Percentiles rank a stretch among this genome's conserved stretches.
Evolutionary conservation across 2,797 vertebrate genomes (phyloP).

Genomic region (Bryconaethiops microstoma): DNA sequence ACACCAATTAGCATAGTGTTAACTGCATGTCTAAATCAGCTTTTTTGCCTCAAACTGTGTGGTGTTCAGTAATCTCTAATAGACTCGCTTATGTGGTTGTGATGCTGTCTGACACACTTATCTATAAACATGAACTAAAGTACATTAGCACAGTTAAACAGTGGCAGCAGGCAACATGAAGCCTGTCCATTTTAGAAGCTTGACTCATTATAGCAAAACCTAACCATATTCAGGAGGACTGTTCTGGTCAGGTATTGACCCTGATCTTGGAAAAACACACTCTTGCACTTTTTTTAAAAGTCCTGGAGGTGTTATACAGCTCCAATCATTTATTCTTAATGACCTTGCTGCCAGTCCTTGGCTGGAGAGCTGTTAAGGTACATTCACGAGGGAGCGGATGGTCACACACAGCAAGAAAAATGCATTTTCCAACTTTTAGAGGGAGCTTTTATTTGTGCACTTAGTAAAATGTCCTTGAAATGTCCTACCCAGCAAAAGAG

Average conservation of each 20-base stretch:
- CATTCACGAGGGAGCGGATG: background rate
- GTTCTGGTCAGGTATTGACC: background rate
- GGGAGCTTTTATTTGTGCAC: background rate
- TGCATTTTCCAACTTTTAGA: background rate
- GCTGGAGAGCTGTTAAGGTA: background rate
- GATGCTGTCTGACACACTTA: no score
- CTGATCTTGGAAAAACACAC: constrained; percentile 10
- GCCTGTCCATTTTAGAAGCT: no score
- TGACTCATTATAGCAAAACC: background rate
- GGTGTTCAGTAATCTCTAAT: no score
- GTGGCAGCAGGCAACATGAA: no score
- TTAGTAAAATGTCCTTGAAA: background rate
- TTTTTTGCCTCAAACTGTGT: no score
- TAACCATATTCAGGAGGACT: background rate
- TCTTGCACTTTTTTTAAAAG: background rate
- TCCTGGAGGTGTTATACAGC: background rate
- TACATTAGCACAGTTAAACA: no score
- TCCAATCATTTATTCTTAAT: constrained; percentile 2
- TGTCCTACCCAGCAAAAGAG: background rate
- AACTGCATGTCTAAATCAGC: no score
- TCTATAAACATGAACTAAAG: no score
- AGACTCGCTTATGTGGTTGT: no score
- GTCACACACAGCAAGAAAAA: background rate
- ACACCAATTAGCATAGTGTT: no score
- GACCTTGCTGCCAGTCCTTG: background rate